Conservation (phyloP, 92 coral and sea anemone species). For the Phenganax stokvisi region DNA sequence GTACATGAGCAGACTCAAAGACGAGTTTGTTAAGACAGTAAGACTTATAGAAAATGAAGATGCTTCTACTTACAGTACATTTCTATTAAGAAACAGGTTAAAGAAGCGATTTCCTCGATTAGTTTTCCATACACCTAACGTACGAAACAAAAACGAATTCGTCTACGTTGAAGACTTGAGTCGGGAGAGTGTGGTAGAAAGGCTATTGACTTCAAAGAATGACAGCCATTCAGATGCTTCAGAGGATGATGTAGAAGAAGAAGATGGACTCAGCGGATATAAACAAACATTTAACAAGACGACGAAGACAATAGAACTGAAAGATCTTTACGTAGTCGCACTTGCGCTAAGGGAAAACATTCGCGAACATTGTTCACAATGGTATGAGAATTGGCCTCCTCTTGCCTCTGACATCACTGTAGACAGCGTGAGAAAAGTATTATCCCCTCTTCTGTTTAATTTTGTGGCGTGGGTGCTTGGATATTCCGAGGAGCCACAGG, state of each 20-base stretch:
- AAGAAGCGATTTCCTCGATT: conserved; percentile 39
- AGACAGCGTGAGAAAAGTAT: conserved; percentile 43
- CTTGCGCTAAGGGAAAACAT: conserved; percentile 27
- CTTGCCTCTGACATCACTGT: conserved; percentile 48
- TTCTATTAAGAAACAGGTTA: conserved; percentile 27
- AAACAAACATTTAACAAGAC: background rate
- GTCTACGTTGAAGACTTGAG: conserved; percentile 29
- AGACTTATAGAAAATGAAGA: conserved; percentile 41
- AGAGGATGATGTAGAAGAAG: background rate
- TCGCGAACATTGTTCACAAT: conserved; percentile 1
- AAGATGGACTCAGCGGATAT: background rate
- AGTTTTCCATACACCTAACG: conserved; percentile 43
- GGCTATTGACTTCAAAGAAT: background rate
- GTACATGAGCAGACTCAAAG: conserved; percentile 20
- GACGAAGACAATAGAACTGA: background rate
- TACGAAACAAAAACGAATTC: conserved; percentile 33
- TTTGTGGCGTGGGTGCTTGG: conserved; percentile 49
- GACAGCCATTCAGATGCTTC: background rate
- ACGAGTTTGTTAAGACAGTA: conserved; percentile 46
- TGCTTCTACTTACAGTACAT: conserved; percentile 43
- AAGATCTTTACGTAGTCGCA: conserved; percentile 40
- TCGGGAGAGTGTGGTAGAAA: conserved; percentile 8
- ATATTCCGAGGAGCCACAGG: conserved; percentile 42
- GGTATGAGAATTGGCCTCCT: conserved; percentile 51
- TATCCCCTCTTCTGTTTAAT: conserved; percentile 47